These are phyloP conservation scores for Gymnogyps californianus DNA, from an alignment of 2,113 vertebrate genomes.

Conservation along the genomic window DNA sequence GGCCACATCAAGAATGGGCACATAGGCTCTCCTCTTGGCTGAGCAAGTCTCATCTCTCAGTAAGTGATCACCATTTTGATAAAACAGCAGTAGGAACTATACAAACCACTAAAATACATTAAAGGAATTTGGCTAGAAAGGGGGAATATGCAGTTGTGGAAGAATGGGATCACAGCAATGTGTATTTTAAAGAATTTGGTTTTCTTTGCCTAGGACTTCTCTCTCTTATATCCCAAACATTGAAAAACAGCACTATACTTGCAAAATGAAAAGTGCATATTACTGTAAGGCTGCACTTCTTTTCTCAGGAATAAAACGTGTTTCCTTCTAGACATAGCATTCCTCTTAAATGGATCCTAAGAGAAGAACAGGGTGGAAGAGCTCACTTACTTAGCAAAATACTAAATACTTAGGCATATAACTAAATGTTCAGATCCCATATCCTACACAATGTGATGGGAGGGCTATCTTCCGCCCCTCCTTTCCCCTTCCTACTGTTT, in stretches of 20 bases:
- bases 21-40: neutral
- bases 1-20: rapidly evolving
- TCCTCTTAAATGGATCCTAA: neutral
- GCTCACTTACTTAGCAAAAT: neutral
- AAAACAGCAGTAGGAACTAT: neutral
- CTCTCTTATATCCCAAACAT: neutral
- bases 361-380: neutral
- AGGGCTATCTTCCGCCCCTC: neutral
- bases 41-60: neutral
- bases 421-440: too few species aligned
- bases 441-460: rapidly evolving
- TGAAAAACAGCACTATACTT: neutral
- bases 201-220: neutral
- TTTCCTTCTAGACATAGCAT: neutral
- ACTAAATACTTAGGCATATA: neutral
- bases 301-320: neutral
- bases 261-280: neutral
- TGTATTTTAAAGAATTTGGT: neutral
- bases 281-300: neutral
- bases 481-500: neutral
- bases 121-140: neutral
- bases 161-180: neutral
- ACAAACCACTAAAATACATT: neutral
- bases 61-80: neutral
- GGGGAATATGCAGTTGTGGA: neutral